These are phyloP conservation scores for Nothura maculosa DNA, from an alignment of 2,797 vertebrate species.

Conservation along the genomic window DNA sequence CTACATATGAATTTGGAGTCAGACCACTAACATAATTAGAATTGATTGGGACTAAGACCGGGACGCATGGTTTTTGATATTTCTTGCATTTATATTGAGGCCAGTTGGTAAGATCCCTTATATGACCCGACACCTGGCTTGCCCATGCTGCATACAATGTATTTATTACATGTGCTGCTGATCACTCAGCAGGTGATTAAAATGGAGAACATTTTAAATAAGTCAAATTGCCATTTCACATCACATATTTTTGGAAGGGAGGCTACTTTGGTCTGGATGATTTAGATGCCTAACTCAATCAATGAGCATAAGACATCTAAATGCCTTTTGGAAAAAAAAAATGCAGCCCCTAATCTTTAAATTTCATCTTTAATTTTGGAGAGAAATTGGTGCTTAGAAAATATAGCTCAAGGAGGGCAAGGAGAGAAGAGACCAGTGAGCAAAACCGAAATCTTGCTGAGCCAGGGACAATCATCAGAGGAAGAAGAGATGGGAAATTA, in stretches of 20 bases:
- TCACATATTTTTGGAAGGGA: slow-evolving; percentile 36
- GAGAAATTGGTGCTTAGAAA: slow-evolving; percentile 69
- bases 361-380: slow-evolving; percentile 75
- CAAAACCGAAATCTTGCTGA: slow-evolving; percentile 58
- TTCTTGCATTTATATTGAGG: not conserved
- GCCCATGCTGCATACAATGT: not conserved
- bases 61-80: not conserved
- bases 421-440: slow-evolving; percentile 9
- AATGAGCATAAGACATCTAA: slow-evolving; percentile 37
- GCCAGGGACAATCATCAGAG: slow-evolving; percentile 28
- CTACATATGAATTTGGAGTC: slow-evolving; percentile 16
- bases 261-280: slow-evolving; percentile 50
- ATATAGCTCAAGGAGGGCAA: slow-evolving; percentile 43
- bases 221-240: slow-evolving; percentile 67
- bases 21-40: slow-evolving; percentile 26
- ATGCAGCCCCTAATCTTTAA: slow-evolving; percentile 56
- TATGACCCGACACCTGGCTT: slow-evolving; percentile 37
- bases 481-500: slow-evolving; percentile 49
- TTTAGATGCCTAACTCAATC: slow-evolving; percentile 63
- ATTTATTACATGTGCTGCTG: not conserved
- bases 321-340: slow-evolving; percentile 6
- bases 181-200: slow-evolving; percentile 35
- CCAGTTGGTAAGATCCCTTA: not conserved
- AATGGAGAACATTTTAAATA: slow-evolving; percentile 40
- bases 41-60: not conserved